Base-by-base conservation (phyloP, 2,888 invertebrate species). In the Leucophenga maculata region DNA sequence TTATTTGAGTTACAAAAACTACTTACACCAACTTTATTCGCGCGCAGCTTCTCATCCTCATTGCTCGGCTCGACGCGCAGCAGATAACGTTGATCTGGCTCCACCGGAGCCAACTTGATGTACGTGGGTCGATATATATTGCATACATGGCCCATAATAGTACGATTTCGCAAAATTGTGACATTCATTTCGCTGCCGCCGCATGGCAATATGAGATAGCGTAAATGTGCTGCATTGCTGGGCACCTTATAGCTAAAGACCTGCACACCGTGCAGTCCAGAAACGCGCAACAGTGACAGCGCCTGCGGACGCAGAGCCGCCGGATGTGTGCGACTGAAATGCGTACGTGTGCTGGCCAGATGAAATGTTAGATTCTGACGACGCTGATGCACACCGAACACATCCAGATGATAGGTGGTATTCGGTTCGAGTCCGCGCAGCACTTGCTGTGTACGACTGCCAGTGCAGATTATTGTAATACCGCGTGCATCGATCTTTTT, bases 171-270 rank as follows among this genome's bases (percentile, higher is more conserved):
- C 14, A 89, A 83, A 39, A 60, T 39, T 74, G 90, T 89, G 1
- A 90, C 89, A 60, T 90, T 88, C 1, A 91, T 89, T 62, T 89
- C 77, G 89, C 91, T 88, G 57, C 88, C 88, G 2, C 91, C 91
- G 75, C 92, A 92, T 0, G 92, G 91, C 78, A 91, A 86, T 4
- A 92, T 85, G 64, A 90, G 89, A 66, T 91, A 86, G 1, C 88
- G 84, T 72, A 87, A 74, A 20, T 20, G 46, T 20, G 48, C 39
- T 32, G 54, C 31, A 16, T 59, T 31, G 3, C 4, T 60, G 0
- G 81, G 83, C 84, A 91, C 91, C 89, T 91, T 92, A 79, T 89
- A 91, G 78, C 90, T 89, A 75, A 91, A 91, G 48, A 90, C 89
- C 18, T 90, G 90, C 65, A 89, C 89, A 26, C 91, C 91, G 73